These are phyloP conservation scores for Paratilapia polleni DNA, from an alignment of 2,113 vertebrate genomes.

Conservation along the genomic window DNA sequence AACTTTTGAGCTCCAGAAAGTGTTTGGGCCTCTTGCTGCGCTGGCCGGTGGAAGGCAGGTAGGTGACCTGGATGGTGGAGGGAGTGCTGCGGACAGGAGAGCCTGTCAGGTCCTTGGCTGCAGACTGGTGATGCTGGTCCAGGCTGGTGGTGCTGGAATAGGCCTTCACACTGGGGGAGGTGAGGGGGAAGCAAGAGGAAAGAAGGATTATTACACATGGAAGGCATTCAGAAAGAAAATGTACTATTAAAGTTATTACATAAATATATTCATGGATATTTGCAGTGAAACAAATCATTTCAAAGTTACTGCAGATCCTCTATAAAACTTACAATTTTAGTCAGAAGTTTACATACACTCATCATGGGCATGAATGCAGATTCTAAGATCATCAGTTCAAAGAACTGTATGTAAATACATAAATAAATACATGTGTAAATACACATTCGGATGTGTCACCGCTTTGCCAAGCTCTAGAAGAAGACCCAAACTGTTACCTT, in stretches of 20 bases:
- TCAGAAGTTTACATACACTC: too few relatives aligned
- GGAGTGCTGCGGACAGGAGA: slow-evolving; percentile 78
- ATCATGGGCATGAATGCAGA: too few relatives aligned
- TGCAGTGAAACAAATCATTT: neutral
- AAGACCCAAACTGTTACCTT: too few relatives aligned
- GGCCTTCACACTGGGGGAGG: slow-evolving; percentile 73
- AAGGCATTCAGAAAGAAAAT: neutral
- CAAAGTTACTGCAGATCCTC: neutral
- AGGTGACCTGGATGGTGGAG: slow-evolving; percentile 96
- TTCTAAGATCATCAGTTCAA: too few relatives aligned
- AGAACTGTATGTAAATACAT: too few relatives aligned
- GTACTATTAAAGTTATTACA: neutral
- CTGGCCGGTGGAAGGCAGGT: slow-evolving; percentile 93
- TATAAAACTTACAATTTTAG: neutral
- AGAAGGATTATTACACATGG: neutral
- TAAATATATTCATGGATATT: too few relatives aligned
- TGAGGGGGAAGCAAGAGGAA: neutral
- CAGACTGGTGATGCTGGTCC: slow-evolving; percentile 91
- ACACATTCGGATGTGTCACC: too few relatives aligned
- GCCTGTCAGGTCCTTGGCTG: slow-evolving; percentile 92
- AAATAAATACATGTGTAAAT: too few relatives aligned
- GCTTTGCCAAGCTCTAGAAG: too few relatives aligned
- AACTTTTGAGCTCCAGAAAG: slow-evolving; percentile 96
- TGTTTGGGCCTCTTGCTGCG: slow-evolving; percentile 98
- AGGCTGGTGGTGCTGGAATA: slow-evolving; percentile 81